Conservation (phyloP, 2,888 invertebrate species). For the Meloe dianella region DNA sequence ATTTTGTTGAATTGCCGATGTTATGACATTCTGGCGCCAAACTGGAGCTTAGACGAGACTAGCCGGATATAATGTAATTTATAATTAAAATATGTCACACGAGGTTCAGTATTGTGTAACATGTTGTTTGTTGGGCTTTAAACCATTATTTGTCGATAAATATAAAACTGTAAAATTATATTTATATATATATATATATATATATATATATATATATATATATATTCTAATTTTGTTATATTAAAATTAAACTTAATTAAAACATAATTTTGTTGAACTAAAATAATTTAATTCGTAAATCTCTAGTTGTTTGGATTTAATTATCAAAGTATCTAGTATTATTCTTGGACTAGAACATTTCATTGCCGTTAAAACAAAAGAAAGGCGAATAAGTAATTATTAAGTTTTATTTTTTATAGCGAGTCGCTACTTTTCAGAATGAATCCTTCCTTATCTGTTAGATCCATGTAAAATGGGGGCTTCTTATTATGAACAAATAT, state of each 20-base stretch:
- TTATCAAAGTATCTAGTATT: background rate
- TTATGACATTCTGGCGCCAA: conserved; percentile 7
- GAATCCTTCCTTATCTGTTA: too few species aligned
- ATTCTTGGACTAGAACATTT: background rate
- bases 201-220: too few species aligned
- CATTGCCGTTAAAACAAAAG: background rate
- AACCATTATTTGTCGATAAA: conserved; percentile 1
- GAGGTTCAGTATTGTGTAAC: background rate
- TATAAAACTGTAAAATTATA: background rate
- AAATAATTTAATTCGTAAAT: background rate
- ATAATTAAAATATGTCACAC: conserved; percentile 28
- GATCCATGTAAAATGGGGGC: background rate
- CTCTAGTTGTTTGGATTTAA: background rate
- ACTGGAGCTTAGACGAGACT: conserved; percentile 7
- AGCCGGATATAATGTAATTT: conserved; percentile 14
- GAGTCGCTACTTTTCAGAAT: too few species aligned
- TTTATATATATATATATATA: background rate
- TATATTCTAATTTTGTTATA: background rate
- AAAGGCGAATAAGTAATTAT: background rate
- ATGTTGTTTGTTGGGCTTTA: conserved; percentile 6
- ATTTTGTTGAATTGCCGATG: conserved; percentile 14
- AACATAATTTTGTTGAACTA: background rate
- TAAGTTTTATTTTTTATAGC: background rate
- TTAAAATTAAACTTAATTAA: background rate
- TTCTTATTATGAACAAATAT: background rate